phyloP scores from a whole-genome alignment of 2,113 vertebrate species.

The Callospermophilus lateralis region DNA sequence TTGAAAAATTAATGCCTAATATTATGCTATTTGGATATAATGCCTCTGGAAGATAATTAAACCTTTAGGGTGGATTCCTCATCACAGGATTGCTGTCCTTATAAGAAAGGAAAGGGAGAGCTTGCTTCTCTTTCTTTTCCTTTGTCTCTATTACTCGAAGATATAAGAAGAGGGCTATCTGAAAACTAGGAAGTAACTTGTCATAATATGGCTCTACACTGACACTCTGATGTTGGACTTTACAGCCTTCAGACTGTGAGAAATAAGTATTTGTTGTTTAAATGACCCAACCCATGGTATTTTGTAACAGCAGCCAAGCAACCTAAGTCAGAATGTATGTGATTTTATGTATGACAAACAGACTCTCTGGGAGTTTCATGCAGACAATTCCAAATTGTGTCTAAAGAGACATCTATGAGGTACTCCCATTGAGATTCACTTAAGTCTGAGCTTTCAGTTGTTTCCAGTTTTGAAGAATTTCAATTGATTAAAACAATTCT shows the following conservation, averaged over 20 bases:
- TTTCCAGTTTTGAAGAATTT: background rate
- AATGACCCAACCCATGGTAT: background rate
- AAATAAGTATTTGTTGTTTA: background rate
- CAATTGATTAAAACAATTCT: background rate
- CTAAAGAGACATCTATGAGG: accelerated
- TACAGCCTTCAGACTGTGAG: background rate
- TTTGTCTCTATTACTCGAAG: background rate
- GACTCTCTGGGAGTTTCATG: background rate
- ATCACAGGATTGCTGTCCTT: too few relatives aligned
- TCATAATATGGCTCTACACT: background rate
- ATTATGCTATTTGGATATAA: background rate
- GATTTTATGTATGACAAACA: background rate
- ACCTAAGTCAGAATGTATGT: background rate
- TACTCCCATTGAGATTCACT: background rate
- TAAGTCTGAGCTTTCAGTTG: background rate
- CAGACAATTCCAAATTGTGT: background rate
- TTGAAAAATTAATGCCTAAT: background rate
- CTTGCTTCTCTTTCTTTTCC: background rate
- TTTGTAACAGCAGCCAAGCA: background rate
- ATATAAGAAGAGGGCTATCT: background rate
- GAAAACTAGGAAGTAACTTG: background rate
- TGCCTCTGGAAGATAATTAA: background rate
- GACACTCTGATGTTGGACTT: background rate
- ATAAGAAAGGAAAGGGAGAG: background rate
- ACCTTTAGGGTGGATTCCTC: background rate